Conservation (phyloP, 2,113 vertebrate species). For the Platysternon megacephalum region DNA sequence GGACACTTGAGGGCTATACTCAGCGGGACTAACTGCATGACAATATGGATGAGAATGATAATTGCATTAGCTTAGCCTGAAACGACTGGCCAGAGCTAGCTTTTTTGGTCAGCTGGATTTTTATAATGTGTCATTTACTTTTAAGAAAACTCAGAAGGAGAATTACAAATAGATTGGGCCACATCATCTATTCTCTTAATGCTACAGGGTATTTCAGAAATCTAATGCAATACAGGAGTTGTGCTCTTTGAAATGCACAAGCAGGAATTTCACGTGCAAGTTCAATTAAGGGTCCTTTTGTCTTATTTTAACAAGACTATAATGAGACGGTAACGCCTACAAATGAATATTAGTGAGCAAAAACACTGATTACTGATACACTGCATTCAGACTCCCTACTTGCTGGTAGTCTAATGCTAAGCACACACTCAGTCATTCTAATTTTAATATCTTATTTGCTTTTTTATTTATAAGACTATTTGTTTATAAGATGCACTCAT, state of each 20-base stretch:
- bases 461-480: neutral
- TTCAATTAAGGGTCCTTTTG: neutral
- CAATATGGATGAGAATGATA: conserved; percentile 69
- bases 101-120: conserved; percentile 50
- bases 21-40: conserved; percentile 67
- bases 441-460: neutral
- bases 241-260: neutral
- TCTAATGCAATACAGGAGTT: neutral
- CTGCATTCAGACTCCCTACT: neutral
- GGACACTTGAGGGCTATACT: conserved; percentile 54
- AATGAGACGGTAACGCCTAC: neutral
- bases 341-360: neutral
- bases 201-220: neutral
- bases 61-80: conserved; percentile 57
- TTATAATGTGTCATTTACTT: conserved; percentile 35
- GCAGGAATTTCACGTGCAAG: neutral
- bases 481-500: neutral
- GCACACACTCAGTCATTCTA: neutral
- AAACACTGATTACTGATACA: neutral
- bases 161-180: conserved; percentile 6
- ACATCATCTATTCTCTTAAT: neutral
- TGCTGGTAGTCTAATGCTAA: neutral
- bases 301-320: neutral
- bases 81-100: conserved; percentile 32
- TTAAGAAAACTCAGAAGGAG: conserved; percentile 44